phyloP scores from a whole-genome alignment of 1,140 invertebrate species.

The Drosophila pseudoobscura region DNA sequence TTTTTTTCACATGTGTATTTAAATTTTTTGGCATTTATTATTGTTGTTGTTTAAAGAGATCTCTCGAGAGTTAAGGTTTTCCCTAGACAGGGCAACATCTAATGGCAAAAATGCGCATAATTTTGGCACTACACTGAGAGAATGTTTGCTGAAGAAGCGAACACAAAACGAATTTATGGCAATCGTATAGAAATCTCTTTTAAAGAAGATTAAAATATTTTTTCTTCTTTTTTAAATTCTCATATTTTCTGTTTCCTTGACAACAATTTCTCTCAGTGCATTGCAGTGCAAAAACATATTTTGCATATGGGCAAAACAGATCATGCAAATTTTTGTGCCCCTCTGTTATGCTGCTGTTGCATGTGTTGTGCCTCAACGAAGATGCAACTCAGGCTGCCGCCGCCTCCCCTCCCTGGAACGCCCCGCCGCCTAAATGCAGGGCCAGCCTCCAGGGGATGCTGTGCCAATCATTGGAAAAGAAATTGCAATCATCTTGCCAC shows the following conservation, averaged over 20 bases:
- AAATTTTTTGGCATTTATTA: constrained; percentile 25
- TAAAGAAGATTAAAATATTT: too few relatives aligned
- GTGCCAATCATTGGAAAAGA: constrained; percentile 71
- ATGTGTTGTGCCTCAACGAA: constrained; percentile 23
- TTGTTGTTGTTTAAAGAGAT: constrained; percentile 10
- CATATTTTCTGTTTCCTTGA: too few relatives aligned
- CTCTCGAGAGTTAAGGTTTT: constrained; percentile 16
- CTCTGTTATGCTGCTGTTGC: constrained; percentile 31
- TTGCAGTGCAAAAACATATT: constrained; percentile 20
- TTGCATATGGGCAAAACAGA: constrained; percentile 66
- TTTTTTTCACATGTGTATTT: constrained; percentile 33
- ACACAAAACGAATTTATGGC: too few relatives aligned
- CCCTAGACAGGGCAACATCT: constrained; percentile 27
- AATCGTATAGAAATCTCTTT: too few relatives aligned
- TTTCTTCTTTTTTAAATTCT: too few relatives aligned
- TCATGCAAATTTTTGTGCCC: constrained; percentile 63
- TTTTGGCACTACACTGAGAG: background rate
- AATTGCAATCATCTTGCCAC: constrained; percentile 74
- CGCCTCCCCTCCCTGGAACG: background rate
- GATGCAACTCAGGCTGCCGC: constrained; percentile 19
- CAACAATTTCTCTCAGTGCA: constrained; percentile 35
- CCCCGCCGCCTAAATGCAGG: background rate
- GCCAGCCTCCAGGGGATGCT: constrained; percentile 36
- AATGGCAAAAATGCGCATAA: constrained; percentile 12
- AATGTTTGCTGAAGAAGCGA: too few relatives aligned